Conservation (phyloP, 2,888 invertebrate genomes). For the Cremastinae sp. region DNA sequence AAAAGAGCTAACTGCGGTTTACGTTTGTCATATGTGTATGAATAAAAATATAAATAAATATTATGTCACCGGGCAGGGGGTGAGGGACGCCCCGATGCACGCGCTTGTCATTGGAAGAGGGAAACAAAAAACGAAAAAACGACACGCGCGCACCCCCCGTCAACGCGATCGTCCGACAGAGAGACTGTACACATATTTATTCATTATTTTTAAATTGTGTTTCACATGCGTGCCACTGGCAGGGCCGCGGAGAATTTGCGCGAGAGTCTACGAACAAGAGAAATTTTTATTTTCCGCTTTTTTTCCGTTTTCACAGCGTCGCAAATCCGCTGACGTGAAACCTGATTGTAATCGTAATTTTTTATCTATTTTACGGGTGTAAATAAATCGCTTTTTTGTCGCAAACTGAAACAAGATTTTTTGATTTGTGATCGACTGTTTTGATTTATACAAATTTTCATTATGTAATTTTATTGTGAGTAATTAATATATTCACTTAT, state of each 20-base stretch:
- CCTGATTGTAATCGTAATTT: too few species aligned
- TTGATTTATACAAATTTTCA: too few species aligned
- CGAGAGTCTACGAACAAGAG: too few species aligned
- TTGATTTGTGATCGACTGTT: too few species aligned
- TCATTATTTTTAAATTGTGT: constrained; percentile 57
- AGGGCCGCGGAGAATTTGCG: neutral
- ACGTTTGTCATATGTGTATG: constrained; percentile 21
- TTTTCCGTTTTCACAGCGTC: constrained; percentile 27
- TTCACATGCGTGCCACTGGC: constrained; percentile 39
- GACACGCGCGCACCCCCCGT: constrained; percentile 8
- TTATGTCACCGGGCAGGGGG: constrained; percentile 38
- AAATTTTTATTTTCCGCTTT: neutral
- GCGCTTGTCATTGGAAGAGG: constrained; percentile 46
- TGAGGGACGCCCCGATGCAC: constrained; percentile 38
- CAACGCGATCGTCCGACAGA: constrained; percentile 12
- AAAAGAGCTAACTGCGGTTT: constrained; percentile 45
- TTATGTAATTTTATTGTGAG: too few species aligned
- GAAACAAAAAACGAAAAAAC: constrained; percentile 24
- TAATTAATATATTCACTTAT: too few species aligned
- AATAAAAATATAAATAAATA: constrained; percentile 59
- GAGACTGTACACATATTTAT: constrained; percentile 54
- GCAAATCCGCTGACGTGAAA: constrained; percentile 31
- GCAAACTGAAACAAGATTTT: too few species aligned
- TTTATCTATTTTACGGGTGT: too few species aligned
- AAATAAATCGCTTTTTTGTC: too few species aligned